Conservation (phyloP, 2,888 invertebrate genomes). For the Conomelus anceps region DNA sequence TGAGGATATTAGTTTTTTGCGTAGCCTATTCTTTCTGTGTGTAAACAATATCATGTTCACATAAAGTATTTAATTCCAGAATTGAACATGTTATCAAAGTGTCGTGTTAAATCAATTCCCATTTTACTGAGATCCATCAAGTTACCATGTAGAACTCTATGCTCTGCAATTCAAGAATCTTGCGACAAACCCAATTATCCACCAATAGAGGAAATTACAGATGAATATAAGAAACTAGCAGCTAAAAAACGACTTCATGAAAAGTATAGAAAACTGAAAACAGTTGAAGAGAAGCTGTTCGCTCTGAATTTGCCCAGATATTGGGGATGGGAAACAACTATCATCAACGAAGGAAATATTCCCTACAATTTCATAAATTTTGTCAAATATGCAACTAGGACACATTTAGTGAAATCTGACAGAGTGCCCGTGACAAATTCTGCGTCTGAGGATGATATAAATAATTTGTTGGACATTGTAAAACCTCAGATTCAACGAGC, state of each 20-base stretch:
- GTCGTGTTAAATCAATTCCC: background rate
- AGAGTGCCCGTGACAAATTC: conserved; percentile 47
- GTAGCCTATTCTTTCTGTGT: too few relatives aligned
- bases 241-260: conserved; percentile 19
- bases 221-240: background rate
- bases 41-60: too few relatives aligned
- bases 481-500: conserved; percentile 57
- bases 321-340: conserved; percentile 65
- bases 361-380: conserved; percentile 64
- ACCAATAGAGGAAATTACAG: conserved; percentile 19
- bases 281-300: conserved; percentile 77
- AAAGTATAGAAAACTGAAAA: conserved; percentile 41
- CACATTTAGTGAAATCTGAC: conserved; percentile 55
- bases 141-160: background rate
- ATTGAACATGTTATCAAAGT: background rate
- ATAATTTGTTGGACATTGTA: conserved; percentile 47
- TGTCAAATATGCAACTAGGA: conserved; percentile 71
- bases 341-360: conserved; percentile 52
- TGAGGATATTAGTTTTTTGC: too few relatives aligned
- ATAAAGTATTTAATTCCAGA: too few relatives aligned
- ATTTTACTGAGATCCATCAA: background rate
- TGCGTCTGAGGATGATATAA: conserved; percentile 43
- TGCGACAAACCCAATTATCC: conserved; percentile 26
- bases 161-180: conserved; percentile 9
- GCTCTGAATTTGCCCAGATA: conserved; percentile 75